Conservation (phyloP, 2,113 vertebrate genomes). For the Nyctereutes procyonoides region DNA sequence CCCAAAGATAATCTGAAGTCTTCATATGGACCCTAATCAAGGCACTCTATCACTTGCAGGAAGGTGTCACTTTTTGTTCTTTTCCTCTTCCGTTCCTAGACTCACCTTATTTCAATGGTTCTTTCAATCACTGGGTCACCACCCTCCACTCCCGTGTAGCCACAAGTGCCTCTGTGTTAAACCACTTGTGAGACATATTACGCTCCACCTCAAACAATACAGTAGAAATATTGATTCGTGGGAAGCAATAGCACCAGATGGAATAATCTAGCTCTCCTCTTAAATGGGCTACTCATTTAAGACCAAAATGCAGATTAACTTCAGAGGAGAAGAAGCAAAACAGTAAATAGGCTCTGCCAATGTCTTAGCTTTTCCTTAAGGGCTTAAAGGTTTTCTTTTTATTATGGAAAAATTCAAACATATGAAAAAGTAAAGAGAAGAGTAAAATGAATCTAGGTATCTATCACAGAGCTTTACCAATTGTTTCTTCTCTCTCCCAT, state of each 20-base stretch:
- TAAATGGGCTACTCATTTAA: background rate
- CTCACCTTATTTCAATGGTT: conserved; percentile 49
- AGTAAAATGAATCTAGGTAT: background rate
- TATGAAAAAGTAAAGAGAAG: background rate
- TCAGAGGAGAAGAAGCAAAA: background rate
- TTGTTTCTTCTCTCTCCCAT: background rate
- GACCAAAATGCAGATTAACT: background rate
- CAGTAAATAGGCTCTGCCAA: background rate
- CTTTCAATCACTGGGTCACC: conserved; percentile 65
- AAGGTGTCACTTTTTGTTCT: background rate
- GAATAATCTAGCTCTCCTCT: conserved; percentile 25
- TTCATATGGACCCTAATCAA: conserved; percentile 41
- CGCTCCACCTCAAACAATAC: conserved; percentile 47
- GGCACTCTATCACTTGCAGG: conserved; percentile 35
- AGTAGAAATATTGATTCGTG: conserved; percentile 57
- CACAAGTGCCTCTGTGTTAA: conserved; percentile 62
- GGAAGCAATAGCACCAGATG: conserved; percentile 37
- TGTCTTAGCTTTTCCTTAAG: background rate
- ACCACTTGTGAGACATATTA: conserved; percentile 58
- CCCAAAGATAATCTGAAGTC: conserved; percentile 57
- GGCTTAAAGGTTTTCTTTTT: background rate
- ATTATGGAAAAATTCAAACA: conserved; percentile 17
- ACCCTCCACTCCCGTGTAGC: background rate
- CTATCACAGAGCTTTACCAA: background rate
- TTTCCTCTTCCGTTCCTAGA: background rate